These are phyloP conservation scores for Hassar affinis DNA, from an alignment of 2,113 vertebrate genomes.

Conservation along the genomic window DNA sequence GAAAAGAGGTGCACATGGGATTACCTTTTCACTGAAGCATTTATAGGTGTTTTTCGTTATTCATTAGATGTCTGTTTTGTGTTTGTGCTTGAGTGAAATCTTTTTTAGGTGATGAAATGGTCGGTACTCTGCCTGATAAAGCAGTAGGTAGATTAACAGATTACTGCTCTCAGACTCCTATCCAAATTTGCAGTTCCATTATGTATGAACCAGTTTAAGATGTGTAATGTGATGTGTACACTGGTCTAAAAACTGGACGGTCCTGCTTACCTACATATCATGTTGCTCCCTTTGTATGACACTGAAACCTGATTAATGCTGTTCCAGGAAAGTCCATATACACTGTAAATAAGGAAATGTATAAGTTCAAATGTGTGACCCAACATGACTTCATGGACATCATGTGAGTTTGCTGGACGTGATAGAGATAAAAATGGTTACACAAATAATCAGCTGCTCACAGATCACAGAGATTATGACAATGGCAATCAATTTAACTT, in stretches of 20 bases:
- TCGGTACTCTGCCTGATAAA: background rate
- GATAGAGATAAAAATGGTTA: background rate
- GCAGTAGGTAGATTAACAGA: background rate
- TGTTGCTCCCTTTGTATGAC: constrained; percentile 2
- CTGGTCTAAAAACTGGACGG: background rate
- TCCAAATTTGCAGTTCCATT: background rate
- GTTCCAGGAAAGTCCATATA: background rate
- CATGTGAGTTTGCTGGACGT: background rate
- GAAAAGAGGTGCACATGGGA: background rate
- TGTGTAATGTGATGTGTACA: background rate
- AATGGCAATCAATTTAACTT: background rate
- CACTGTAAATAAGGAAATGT: background rate
- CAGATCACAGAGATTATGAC: background rate
- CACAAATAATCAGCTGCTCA: background rate
- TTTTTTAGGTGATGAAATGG: background rate
- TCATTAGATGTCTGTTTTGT: background rate
- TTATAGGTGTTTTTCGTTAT: constrained; percentile 2
- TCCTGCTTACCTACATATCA: constrained; percentile 13
- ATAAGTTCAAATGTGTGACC: background rate
- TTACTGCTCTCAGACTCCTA: background rate
- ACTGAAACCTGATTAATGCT: background rate
- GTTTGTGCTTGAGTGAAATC: background rate
- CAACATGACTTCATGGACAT: background rate
- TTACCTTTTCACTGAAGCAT: constrained; percentile 1
- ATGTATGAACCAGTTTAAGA: background rate